These are phyloP conservation scores for Indri indri DNA, from an alignment of 2,113 vertebrate species.

Conservation along the genomic window DNA sequence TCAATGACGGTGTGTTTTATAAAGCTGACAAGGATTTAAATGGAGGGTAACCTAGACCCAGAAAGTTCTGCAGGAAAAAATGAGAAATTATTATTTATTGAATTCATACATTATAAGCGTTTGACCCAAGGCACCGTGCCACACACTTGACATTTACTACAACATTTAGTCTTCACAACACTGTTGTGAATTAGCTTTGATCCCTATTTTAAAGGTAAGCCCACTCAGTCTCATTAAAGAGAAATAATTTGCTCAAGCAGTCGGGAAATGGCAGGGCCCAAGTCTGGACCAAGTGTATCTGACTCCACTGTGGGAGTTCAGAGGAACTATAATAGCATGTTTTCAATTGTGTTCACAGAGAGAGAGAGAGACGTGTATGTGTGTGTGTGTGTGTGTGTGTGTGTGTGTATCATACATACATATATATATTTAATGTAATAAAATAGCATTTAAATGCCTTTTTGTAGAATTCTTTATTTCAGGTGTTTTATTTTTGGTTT, in stretches of 20 bases:
- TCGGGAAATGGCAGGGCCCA: not conserved
- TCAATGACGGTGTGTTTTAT: slow-evolving; percentile 63
- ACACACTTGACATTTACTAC: not conserved
- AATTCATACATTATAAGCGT: not conserved
- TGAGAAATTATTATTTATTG: not conserved
- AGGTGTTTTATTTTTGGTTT: not conserved
- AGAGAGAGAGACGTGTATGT: not conserved
- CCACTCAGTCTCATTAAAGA: not conserved
- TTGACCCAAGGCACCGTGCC: not conserved
- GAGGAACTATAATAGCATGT: not conserved
- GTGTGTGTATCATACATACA: not conserved
- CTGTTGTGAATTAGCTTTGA: not conserved
- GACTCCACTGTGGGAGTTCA: not conserved
- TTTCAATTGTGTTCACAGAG: not conserved
- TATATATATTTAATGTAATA: not conserved
- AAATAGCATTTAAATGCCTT: not conserved
- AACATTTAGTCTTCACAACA: not conserved
- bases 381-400: too few species aligned
- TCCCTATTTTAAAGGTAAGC: not conserved
- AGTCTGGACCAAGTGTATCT: not conserved
- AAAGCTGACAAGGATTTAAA: slow-evolving; percentile 60
- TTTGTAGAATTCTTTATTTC: not conserved
- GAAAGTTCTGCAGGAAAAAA: slow-evolving; percentile 46
- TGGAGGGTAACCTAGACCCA: not conserved
- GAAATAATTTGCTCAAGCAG: not conserved